Percentiles rank a stretch among this genome's conserved stretches.
Evolutionary conservation across 2,797 vertebrate species (phyloP).

Genomic region (Ceyx erithaca): DNA sequence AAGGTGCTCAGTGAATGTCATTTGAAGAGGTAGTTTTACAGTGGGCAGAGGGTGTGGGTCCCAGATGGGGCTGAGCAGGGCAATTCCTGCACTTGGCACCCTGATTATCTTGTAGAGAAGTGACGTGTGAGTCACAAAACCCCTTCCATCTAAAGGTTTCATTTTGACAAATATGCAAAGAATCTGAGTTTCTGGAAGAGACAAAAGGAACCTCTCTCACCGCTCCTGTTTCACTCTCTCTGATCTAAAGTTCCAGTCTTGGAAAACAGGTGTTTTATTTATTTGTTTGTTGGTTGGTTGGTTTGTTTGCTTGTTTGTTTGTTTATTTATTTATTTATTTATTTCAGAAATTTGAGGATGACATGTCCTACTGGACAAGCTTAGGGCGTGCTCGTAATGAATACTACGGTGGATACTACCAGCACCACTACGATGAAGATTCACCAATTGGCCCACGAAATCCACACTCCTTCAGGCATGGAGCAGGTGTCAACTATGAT

Average conservation of each 20-base stretch:
- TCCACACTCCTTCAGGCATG: constrained; percentile 82
- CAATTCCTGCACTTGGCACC: background rate
- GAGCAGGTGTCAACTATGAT: constrained; percentile 93
- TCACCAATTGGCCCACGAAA: constrained; percentile 84
- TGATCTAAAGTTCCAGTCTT: background rate
- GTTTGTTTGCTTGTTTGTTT: background rate
- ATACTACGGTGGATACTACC: constrained; percentile 85
- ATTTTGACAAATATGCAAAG: background rate
- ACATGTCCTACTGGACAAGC: constrained; percentile 91
- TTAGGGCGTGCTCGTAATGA: constrained; percentile 80
- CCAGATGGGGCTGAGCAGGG: background rate
- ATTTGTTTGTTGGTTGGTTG: no score
- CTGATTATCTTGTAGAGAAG: background rate
- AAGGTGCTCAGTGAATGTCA: background rate
- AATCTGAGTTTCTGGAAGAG: background rate
- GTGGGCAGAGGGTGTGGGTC: background rate
- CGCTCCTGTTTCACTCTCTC: background rate
- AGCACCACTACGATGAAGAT: constrained; percentile 94
- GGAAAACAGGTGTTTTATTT: background rate
- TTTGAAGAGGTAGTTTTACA: fast-evolving
- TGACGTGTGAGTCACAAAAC: background rate
- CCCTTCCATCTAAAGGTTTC: background rate
- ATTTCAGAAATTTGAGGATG: constrained; percentile 91
- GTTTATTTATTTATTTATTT: background rate
- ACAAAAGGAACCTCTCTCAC: background rate